Base-by-base conservation (phyloP, 2,797 vertebrate genomes). In the Tenualosa ilisha region DNA sequence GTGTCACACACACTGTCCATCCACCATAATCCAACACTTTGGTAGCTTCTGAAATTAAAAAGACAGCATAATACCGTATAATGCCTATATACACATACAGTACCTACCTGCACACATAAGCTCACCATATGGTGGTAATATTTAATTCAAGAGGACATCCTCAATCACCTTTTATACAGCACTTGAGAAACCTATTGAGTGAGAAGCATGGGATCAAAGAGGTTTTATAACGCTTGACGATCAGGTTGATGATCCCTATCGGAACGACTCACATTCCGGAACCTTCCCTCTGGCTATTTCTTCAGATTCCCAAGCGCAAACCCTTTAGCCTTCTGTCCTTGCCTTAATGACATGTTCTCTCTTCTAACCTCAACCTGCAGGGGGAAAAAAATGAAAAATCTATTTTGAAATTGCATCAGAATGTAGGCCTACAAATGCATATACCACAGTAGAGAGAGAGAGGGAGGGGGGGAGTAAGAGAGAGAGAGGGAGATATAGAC, bases 221-320 rank as follows among this genome's bases (percentile, higher is more conserved):
- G 88, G 88, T 89, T 91, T 90, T 86, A 89, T 88, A 88, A 88
- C 85, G 89, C 89, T 88, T 90, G 91, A 89, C 88, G 87, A 90
- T 90, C 90, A 90, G 88, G 86, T 87, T 88, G 88, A 89, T 86
- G 89, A 90, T 90, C 88, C 89, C 89, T 86, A 84, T 86, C 88
- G 85, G 83, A 86, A 82, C 61, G 72, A 86, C 81, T 26, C 86
- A 56, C 84, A 59, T 72, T 17, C 68, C 6, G 13, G 37, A 75
- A 40, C 68, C 31, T 40, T 75, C 68, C 68, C 68, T 75, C 3
- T 4, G 68, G 68, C 68, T 40, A 40, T 75, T 75, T 43, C 68
- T 31, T 40, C 4, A 15, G 13, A 75, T 75, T 40, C 31, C 15
- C 31, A 6, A 75, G 68, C 31, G 31, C 31, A 5, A 75, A 5